phyloP scores from a whole-genome alignment of 2,888 invertebrate species.

The Philereme vetulata region DNA sequence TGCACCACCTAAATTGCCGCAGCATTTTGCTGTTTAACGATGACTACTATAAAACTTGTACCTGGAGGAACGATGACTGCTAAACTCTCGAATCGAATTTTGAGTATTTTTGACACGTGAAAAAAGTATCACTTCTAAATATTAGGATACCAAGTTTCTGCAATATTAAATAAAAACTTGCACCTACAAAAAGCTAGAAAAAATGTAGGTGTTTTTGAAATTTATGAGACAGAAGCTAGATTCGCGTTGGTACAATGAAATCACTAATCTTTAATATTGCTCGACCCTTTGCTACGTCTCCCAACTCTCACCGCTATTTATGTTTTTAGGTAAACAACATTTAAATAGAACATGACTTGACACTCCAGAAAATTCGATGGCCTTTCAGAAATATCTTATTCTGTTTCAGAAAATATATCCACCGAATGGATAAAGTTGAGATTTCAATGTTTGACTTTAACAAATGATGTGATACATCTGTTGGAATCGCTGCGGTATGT shows the following conservation, averaged over 20 bases:
- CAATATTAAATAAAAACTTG: constrained; percentile 38
- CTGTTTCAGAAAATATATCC: constrained; percentile 87
- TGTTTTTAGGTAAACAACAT: constrained; percentile 26
- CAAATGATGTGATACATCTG: constrained; percentile 87
- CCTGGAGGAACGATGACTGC: not conserved
- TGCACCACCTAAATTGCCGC: constrained; percentile 39
- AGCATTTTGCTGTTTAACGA: constrained; percentile 37
- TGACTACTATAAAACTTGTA: constrained; percentile 10
- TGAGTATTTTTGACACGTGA: constrained; percentile 9
- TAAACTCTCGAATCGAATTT: constrained; percentile 20
- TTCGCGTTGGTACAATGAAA: constrained; percentile 33
- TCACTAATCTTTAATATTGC: constrained; percentile 40
- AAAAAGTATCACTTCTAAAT: constrained; percentile 11
- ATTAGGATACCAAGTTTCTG: constrained; percentile 14
- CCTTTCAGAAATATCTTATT: constrained; percentile 24
- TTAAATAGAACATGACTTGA: constrained; percentile 30
- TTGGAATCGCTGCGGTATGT: constrained; percentile 86
- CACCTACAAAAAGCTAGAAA: constrained; percentile 41
- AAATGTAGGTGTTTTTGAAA: constrained; percentile 46
- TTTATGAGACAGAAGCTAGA: constrained; percentile 47
- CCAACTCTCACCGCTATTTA: constrained; percentile 19
- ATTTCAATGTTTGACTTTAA: constrained; percentile 89
- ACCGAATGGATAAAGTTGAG: constrained; percentile 91
- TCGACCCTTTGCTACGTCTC: constrained; percentile 21
- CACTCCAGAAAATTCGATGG: constrained; percentile 12